Evolutionary conservation across 2,888 invertebrate species (phyloP).

Genomic region (Carterocephalus palaemon): DNA sequence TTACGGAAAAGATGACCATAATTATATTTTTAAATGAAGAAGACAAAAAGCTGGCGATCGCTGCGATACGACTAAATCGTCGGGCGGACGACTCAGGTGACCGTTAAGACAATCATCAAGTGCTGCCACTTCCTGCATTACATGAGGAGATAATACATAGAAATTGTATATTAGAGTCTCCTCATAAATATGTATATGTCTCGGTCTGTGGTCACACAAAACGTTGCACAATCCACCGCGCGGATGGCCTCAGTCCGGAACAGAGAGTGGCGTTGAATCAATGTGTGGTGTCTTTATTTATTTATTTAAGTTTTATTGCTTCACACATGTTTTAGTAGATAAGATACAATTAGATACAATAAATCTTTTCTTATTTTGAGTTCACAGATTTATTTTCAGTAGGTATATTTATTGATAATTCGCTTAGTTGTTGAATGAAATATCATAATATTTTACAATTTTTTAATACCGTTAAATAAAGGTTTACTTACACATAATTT

Average conservation of each 20-base stretch:
- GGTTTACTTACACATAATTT: too few relatives aligned
- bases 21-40: conserved; percentile 29
- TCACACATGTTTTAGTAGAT: too few relatives aligned
- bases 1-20: conserved; percentile 29
- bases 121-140: conserved; percentile 72
- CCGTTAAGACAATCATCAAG: conserved; percentile 75
- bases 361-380: too few relatives aligned
- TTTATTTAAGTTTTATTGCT: not conserved
- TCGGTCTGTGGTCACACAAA: conserved; percentile 73
- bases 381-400: too few relatives aligned
- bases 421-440: too few relatives aligned
- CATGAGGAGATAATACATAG: conserved; percentile 75
- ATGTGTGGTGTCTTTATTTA: conserved; percentile 7
- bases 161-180: conserved; percentile 77
- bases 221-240: conserved; percentile 72
- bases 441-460: too few relatives aligned
- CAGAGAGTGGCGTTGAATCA: conserved; percentile 38
- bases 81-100: conserved; percentile 50
- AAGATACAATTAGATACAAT: too few relatives aligned
- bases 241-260: conserved; percentile 51
- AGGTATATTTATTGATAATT: too few relatives aligned
- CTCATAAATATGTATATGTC: conserved; percentile 78
- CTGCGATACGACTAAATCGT: conserved; percentile 52
- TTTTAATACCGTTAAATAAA: too few relatives aligned
- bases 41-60: conserved; percentile 48